Evolutionary conservation across 2,113 vertebrate species (phyloP).

Genomic region (Syngnathus floridae): DNA sequence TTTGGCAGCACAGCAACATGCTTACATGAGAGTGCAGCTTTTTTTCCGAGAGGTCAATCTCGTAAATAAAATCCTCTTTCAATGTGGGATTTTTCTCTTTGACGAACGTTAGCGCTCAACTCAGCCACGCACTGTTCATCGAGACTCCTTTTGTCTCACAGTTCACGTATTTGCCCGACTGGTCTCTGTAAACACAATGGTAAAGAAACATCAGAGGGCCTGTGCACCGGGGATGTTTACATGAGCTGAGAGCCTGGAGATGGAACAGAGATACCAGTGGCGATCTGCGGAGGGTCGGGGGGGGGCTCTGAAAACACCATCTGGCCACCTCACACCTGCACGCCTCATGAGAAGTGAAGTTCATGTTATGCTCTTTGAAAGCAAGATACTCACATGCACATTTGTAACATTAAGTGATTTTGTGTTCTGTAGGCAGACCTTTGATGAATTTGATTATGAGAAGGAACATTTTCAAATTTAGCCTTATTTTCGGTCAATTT

Average conservation of each 20-base stretch:
- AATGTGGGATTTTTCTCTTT: constrained; percentile 7
- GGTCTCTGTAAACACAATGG: constrained; percentile 68
- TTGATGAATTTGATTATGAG: neutral
- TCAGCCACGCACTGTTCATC: constrained; percentile 24
- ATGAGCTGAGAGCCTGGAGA: constrained; percentile 63
- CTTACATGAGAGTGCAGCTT: neutral
- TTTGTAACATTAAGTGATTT: too few species aligned
- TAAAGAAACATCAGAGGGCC: constrained; percentile 63
- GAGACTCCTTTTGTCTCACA: constrained; percentile 52
- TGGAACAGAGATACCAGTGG: constrained; percentile 66
- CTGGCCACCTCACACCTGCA: constrained; percentile 63
- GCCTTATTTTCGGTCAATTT: neutral
- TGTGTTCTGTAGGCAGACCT: neutral
- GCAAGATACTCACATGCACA: neutral
- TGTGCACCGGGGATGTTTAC: constrained; percentile 65
- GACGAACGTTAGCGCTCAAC: constrained; percentile 5
- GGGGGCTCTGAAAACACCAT: constrained; percentile 57
- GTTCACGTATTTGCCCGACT: constrained; percentile 67
- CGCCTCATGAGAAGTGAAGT: constrained; percentile 15
- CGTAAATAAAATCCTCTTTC: constrained; percentile 5
- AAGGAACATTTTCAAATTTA: neutral
- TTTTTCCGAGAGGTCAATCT: constrained; percentile 11
- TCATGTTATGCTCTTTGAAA: neutral
- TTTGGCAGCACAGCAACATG: neutral
- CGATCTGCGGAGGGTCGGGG: constrained; percentile 57